Conservation (phyloP, 2,888 invertebrate genomes). For the Sussaba pulchella region DNA sequence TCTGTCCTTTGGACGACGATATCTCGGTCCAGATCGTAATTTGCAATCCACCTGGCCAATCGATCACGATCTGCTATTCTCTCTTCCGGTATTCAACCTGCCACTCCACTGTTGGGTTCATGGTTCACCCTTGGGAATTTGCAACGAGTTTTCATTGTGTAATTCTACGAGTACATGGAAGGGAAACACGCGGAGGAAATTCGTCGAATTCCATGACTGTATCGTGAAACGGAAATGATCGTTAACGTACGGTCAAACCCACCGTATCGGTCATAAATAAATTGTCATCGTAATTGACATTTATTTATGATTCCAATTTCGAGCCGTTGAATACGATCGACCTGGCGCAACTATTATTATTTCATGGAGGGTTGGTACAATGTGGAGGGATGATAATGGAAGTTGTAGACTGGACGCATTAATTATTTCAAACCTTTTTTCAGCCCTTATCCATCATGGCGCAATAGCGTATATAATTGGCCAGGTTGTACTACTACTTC, state of each 20-base stretch:
- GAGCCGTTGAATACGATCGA: too few relatives aligned
- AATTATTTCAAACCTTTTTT: too few relatives aligned
- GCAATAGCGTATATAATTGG: too few relatives aligned
- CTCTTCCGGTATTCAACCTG: slow-evolving; percentile 19
- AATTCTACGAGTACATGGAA: background rate
- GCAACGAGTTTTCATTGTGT: background rate
- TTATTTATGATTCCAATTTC: too few relatives aligned
- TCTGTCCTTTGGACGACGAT: slow-evolving; percentile 27
- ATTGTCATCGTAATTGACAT: too few relatives aligned
- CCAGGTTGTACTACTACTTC: too few relatives aligned
- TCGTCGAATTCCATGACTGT: background rate
- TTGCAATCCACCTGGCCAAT: slow-evolving; percentile 43
- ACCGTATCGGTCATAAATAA: too few relatives aligned
- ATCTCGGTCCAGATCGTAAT: slow-evolving; percentile 44
- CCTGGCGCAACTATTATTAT: too few relatives aligned
- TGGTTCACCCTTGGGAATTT: slow-evolving; percentile 1
- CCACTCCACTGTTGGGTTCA: slow-evolving; percentile 18
- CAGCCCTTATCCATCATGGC: too few relatives aligned
- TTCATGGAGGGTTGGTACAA: too few relatives aligned
- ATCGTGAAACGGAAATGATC: background rate
- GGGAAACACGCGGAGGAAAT: background rate
- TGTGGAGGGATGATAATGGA: too few relatives aligned
- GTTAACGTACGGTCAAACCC: background rate
- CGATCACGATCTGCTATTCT: slow-evolving; percentile 25
- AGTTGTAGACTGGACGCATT: too few relatives aligned